Evolutionary conservation across 2,113 vertebrate genomes (phyloP).

Genomic region (Elgaria multicarinata): DNA sequence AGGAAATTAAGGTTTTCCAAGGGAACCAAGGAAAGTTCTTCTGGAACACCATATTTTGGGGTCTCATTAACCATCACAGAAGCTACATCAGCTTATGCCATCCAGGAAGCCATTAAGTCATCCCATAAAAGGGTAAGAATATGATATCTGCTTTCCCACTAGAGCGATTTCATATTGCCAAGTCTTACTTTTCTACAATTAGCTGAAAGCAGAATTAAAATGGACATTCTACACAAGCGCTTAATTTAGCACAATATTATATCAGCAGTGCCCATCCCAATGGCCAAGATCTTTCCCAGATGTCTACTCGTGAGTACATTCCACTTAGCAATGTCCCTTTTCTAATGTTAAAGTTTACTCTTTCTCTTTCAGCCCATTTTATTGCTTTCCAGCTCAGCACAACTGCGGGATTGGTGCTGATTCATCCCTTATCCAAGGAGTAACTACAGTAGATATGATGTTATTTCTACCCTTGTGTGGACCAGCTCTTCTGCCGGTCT

Average conservation of each 20-base stretch:
- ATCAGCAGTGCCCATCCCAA: too few relatives aligned
- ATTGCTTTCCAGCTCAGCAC: not conserved
- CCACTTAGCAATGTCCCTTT: not conserved
- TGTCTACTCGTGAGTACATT: too few relatives aligned
- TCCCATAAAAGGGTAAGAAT: constrained; percentile 77
- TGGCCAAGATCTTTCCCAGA: too few relatives aligned
- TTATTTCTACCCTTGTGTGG: not conserved
- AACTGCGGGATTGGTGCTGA: too few relatives aligned
- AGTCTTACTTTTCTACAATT: not conserved
- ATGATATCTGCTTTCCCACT: not conserved
- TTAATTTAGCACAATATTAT: not conserved
- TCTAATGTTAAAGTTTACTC: not conserved
- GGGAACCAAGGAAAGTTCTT: fast-evolving
- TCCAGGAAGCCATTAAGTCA: constrained; percentile 72
- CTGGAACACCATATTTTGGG: constrained; percentile 56
- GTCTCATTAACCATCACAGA: not conserved
- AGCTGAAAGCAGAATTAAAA: not conserved
- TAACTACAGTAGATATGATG: not conserved
- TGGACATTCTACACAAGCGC: not conserved
- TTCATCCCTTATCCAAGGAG: not conserved
- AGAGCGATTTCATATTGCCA: not conserved
- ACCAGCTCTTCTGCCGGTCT: too few relatives aligned
- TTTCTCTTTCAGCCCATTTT: not conserved
- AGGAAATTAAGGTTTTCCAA: fast-evolving
- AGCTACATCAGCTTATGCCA: not conserved